Percentiles rank a stretch among this genome's conserved stretches.
These are phyloP conservation scores for Pelochelys cantorii DNA, from an alignment of 2,797 vertebrate genomes.

Conservation along the genomic window DNA sequence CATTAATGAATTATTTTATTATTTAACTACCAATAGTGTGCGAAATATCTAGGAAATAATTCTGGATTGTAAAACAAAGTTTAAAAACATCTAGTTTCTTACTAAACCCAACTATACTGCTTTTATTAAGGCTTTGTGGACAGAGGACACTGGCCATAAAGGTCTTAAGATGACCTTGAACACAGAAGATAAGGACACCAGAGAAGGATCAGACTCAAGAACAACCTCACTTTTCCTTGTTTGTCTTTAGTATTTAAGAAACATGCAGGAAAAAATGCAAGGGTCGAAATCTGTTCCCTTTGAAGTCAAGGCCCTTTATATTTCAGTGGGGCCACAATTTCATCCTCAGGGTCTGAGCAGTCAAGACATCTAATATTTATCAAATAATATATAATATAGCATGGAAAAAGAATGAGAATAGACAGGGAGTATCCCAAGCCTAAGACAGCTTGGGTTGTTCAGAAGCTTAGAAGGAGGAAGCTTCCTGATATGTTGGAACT, in stretches of 20 bases:
- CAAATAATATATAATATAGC: neutral
- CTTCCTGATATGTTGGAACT: neutral
- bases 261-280: neutral
- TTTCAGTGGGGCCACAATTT: neutral
- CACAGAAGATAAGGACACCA: neutral
- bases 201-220: neutral
- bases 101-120: neutral
- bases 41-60: too few relatives aligned
- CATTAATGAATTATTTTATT: neutral
- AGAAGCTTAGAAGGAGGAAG: neutral
- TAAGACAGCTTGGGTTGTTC: neutral
- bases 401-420: neutral
- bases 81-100: neutral
- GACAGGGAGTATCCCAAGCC: too few relatives aligned
- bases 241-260: neutral
- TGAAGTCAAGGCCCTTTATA: neutral
- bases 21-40: neutral
- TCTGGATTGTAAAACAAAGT: too few relatives aligned
- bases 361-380: neutral
- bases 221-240: neutral
- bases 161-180: neutral
- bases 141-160: neutral
- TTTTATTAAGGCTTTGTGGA: neutral
- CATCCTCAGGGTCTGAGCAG: accelerated
- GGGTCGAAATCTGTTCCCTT: neutral